Conservation (phyloP, 1,140 invertebrate genomes). For the Prorops nasuta region DNA sequence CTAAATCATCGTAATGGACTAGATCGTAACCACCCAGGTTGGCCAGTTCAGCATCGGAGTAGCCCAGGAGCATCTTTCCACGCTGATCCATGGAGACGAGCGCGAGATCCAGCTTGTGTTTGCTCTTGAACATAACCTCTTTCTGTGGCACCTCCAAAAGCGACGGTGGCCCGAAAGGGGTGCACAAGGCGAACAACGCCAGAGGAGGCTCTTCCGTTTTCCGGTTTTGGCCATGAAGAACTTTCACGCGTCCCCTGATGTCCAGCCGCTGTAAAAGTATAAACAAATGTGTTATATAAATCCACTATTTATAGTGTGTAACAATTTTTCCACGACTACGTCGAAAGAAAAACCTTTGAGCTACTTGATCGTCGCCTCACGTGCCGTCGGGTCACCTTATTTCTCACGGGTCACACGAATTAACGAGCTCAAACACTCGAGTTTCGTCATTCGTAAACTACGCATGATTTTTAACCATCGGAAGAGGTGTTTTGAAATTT, state of each 20-base stretch:
- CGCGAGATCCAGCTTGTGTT: slow-evolving; percentile 95
- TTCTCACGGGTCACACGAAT: too few relatives aligned
- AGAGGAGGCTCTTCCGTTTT: slow-evolving; percentile 91
- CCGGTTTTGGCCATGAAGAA: slow-evolving; percentile 93
- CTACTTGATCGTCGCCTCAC: too few relatives aligned
- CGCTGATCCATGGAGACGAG: slow-evolving; percentile 97
- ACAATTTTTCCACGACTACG: too few relatives aligned
- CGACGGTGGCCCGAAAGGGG: slow-evolving; percentile 95
- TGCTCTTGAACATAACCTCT: slow-evolving; percentile 98
- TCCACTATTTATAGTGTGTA: neutral
- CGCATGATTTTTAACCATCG: too few relatives aligned
- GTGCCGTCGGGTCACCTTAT: too few relatives aligned
- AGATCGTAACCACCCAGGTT: slow-evolving; percentile 95
- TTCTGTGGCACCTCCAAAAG: slow-evolving; percentile 86
- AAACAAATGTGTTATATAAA: slow-evolving; percentile 2
- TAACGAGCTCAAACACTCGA: too few relatives aligned
- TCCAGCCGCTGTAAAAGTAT: slow-evolving; percentile 83
- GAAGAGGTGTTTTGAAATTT: too few relatives aligned
- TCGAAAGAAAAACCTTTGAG: too few relatives aligned
- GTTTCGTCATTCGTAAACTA: too few relatives aligned
- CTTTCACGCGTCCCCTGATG: slow-evolving; percentile 93
- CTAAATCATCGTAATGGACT: slow-evolving; percentile 95
- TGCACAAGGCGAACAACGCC: slow-evolving; percentile 95
- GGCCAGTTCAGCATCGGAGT: slow-evolving; percentile 86
- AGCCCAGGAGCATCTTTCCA: slow-evolving; percentile 92